Evolutionary conservation across 23 tunicate genomes (phyloP).

Genomic region (Styela plicata): DNA sequence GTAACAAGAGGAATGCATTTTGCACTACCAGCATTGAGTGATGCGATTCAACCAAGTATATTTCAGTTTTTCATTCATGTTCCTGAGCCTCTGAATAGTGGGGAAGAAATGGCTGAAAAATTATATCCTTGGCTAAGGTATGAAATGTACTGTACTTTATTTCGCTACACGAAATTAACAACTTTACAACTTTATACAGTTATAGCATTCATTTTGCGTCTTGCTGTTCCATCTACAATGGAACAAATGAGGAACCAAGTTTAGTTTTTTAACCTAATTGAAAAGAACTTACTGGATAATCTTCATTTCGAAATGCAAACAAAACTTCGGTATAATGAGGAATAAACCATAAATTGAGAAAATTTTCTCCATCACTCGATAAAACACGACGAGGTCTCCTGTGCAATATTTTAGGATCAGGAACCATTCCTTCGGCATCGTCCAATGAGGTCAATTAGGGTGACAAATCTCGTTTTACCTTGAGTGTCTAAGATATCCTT

Average conservation of each 20-base stretch:
- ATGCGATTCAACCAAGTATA: slow-evolving; percentile 33
- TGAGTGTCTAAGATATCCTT: no score
- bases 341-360: slow-evolving; percentile 85
- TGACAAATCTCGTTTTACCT: no score
- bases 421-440: slow-evolving; percentile 62
- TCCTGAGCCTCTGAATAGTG: slow-evolving; percentile 63
- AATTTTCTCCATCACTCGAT: slow-evolving; percentile 68
- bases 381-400: slow-evolving; percentile 74
- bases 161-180: no score
- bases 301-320: slow-evolving; percentile 36
- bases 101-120: slow-evolving; percentile 15
- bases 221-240: no score
- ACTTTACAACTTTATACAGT: no score
- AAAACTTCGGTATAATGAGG: slow-evolving; percentile 80
- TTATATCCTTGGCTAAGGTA: slow-evolving; percentile 86
- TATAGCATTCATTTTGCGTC: no score
- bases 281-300: slow-evolving; percentile 39
- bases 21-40: slow-evolving; percentile 51
- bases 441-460: no score
- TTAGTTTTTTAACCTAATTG: neutral
- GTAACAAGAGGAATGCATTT: slow-evolving; percentile 48
- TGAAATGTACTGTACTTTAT: no score
- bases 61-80: slow-evolving; percentile 27
- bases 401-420: slow-evolving; percentile 66
- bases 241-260: no score